Base-by-base conservation (phyloP, 64 coral and sea anemone genomes). In the Catalaphyllia jardinei region DNA sequence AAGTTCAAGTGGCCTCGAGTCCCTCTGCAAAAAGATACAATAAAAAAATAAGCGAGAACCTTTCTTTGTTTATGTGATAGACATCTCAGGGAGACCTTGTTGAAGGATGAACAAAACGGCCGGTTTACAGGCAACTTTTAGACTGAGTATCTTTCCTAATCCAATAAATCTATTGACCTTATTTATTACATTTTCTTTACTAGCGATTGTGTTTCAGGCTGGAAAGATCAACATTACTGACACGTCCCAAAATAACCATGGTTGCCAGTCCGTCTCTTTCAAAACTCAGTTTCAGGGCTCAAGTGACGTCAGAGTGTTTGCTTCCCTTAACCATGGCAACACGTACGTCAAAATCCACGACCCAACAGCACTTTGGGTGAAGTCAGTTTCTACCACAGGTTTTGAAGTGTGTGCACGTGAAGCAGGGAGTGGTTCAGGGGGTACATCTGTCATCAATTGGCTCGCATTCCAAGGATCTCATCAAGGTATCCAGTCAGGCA, bases 341-440 rank as follows among this genome's bases (percentile, higher is more conserved):
- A 55, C 29, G 1, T 83, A 83, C n/a, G 22, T 31, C 31, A 72
- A 67, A 52, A 82, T 93, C 9, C 92, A 89, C 79, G 92, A 89
- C 42, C 71, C 87, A n/a, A 73, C 71, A 0, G 35, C 82, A 54
- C 39, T 82, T 0, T 93, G 92, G 92, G 79, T 89, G 0, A 82
- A 93, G 38, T 89, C 78, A 7, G 86, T 93, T 2, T 83, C 92
- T 15, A 85, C 18, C 0, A 67, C 22, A 19, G 71, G 87, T 33
- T 93, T 93, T 80, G 76, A 89, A 10, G 78, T 31, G 3, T 93
- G 92, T 38, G 72, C 77, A 1, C 69, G 80, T 22, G 92, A 93
- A 38, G 67, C 86, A 4, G 92, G 92, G 29, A 74, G 82, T 64
- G 92, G 92, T 2, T 89, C 92, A 5, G 75, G 52, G 14, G 73